Percentiles rank a stretch among this genome's conserved stretches.
phyloP scores from a whole-genome alignment of 2,797 vertebrate genomes.

The Malurus leucopterus region DNA sequence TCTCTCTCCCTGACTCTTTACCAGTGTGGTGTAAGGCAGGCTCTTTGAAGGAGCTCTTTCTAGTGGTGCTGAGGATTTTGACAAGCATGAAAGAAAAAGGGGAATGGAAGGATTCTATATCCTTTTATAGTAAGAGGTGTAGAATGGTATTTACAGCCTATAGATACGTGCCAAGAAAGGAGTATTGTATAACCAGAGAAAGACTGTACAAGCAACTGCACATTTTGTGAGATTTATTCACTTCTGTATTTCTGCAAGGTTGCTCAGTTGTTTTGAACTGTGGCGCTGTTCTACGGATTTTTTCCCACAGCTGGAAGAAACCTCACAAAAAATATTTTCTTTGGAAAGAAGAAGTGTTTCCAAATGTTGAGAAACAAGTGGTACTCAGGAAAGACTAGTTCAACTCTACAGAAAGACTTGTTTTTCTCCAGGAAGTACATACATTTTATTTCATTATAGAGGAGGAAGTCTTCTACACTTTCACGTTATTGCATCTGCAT shows the following conservation, averaged over 20 bases:
- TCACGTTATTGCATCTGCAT: background rate
- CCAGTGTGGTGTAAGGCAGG: background rate
- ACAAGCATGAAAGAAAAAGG: background rate
- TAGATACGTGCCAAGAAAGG: background rate
- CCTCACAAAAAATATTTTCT: background rate
- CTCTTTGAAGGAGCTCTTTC: background rate
- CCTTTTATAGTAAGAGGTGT: background rate
- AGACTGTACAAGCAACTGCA: background rate
- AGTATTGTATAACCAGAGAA: background rate
- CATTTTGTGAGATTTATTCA: background rate
- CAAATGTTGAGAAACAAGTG: background rate
- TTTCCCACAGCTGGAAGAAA: background rate
- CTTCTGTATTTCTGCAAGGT: background rate
- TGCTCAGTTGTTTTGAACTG: background rate
- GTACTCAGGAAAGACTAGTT: background rate
- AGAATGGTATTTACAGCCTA: background rate
- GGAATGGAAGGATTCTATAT: background rate
- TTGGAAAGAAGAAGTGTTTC: background rate
- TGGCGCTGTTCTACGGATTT: background rate
- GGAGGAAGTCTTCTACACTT: background rate
- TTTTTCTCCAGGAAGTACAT: background rate
- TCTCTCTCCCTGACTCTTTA: background rate
- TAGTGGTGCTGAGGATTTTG: background rate
- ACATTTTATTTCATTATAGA: background rate
- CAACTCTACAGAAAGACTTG: fast-evolving